These are phyloP conservation scores for Drepana arcuata DNA, from an alignment of 1,140 invertebrate genomes.

Conservation along the genomic window DNA sequence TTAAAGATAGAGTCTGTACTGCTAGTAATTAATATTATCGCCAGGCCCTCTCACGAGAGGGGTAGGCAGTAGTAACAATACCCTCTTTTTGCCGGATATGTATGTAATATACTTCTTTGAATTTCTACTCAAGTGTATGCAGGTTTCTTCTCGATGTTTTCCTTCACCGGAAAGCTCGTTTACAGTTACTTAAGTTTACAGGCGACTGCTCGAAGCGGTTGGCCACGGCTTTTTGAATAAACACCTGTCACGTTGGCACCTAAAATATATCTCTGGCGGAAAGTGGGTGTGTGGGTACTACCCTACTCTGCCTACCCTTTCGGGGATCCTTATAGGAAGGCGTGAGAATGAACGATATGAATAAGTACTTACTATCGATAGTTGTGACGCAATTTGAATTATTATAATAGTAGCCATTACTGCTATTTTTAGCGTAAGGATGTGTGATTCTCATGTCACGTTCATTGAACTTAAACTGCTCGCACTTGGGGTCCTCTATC, in stretches of 20 bases:
- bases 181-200: background rate
- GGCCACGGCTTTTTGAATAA: background rate
- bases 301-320: too few relatives aligned
- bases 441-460: slow-evolving; percentile 33
- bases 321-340: too few relatives aligned
- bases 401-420: slow-evolving; percentile 34
- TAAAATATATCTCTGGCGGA: background rate
- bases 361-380: slow-evolving; percentile 36
- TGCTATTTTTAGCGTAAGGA: slow-evolving; percentile 31
- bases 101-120: too few relatives aligned
- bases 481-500: slow-evolving; percentile 29
- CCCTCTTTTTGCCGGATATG: too few relatives aligned
- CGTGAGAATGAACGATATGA: background rate
- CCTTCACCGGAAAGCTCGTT: too few relatives aligned
- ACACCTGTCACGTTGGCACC: background rate
- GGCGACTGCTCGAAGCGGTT: background rate
- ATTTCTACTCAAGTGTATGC: too few relatives aligned
- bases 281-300: background rate
- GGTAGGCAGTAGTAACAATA: too few relatives aligned
- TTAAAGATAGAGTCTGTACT: too few relatives aligned
- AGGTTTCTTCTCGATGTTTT: too few relatives aligned
- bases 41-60: too few relatives aligned
- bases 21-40: too few relatives aligned
- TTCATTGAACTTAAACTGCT: slow-evolving; percentile 25
- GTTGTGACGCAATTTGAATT: slow-evolving; percentile 40